phyloP scores from a whole-genome alignment of 2,888 invertebrate genomes.

The Listrodromus nycthemerus region DNA sequence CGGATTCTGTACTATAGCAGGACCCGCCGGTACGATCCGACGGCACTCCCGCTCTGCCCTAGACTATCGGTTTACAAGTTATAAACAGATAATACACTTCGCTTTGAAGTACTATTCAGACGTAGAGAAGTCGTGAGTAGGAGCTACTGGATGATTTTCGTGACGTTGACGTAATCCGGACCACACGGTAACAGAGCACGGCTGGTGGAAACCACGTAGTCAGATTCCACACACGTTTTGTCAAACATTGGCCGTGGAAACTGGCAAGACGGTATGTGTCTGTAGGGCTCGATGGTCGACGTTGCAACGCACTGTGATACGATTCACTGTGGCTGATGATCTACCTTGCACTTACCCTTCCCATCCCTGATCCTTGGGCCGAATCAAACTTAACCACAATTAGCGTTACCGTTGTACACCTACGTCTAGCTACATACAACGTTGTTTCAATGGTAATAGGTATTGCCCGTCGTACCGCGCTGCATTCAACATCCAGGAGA shows the following conservation, averaged over 20 bases:
- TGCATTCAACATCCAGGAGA: conserved; percentile 14
- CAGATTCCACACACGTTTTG: conserved; percentile 29
- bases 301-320: conserved; percentile 21
- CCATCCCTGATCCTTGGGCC: conserved; percentile 64
- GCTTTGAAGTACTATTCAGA: neutral
- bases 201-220: neutral
- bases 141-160: neutral
- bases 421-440: conserved; percentile 74
- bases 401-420: conserved; percentile 70
- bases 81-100: conserved; percentile 48
- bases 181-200: neutral
- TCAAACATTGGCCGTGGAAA: conserved; percentile 64
- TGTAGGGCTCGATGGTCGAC: conserved; percentile 15
- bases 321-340: conserved; percentile 39
- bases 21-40: conserved; percentile 11
- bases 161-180: neutral
- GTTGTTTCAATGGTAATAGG: conserved; percentile 77
- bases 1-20: conserved; percentile 2
- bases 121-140: neutral
- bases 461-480: conserved; percentile 48
- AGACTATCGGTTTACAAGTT: conserved; percentile 49
- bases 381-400: conserved; percentile 80
- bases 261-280: neutral
- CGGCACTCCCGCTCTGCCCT: conserved; percentile 13
- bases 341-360: neutral